Percentiles rank a stretch among this genome's conserved stretches.
Conservation (phyloP, 1,140 invertebrate species). For the Cotesia chilonis region DNA sequence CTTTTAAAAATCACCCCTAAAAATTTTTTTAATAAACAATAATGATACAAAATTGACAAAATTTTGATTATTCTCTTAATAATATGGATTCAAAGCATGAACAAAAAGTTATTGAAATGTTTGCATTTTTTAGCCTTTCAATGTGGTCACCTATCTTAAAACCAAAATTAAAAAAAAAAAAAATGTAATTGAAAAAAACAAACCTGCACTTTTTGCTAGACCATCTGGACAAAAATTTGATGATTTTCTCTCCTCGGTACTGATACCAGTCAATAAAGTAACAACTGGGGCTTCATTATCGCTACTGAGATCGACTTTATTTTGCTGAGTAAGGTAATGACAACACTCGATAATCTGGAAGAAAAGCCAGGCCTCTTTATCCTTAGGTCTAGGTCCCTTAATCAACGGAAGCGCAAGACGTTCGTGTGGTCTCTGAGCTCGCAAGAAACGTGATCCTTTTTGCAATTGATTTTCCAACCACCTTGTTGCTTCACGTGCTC, state of each 20-base stretch:
- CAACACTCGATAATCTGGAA: conserved; percentile 78
- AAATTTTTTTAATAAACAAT: no score
- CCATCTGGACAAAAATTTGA: conserved; percentile 62
- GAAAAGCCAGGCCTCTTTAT: conserved; percentile 74
- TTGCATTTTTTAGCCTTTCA: no score
- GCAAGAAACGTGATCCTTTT: conserved; percentile 82
- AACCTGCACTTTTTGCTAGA: conserved; percentile 70
- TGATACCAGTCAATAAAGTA: conserved; percentile 69
- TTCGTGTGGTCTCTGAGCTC: conserved; percentile 83
- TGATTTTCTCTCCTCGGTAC: conserved; percentile 52
- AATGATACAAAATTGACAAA: no score
- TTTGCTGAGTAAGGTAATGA: conserved; percentile 73
- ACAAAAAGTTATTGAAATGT: no score
- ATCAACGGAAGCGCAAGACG: conserved; percentile 76
- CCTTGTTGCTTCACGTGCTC: conserved; percentile 87
- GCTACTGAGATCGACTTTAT: conserved; percentile 63
- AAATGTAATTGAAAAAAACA: neutral
- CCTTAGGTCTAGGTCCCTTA: conserved; percentile 75
- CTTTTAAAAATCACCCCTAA: no score
- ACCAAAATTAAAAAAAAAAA: no score
- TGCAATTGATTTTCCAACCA: conserved; percentile 89
- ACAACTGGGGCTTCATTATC: conserved; percentile 67
- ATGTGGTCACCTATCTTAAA: no score
- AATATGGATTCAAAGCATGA: no score
- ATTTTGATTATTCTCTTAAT: no score